Evolutionary conservation across 1,140 invertebrate species (phyloP), one percentile per base, ranked within the genome.

Genomic region (Archegozetes longisetosus): DNA sequence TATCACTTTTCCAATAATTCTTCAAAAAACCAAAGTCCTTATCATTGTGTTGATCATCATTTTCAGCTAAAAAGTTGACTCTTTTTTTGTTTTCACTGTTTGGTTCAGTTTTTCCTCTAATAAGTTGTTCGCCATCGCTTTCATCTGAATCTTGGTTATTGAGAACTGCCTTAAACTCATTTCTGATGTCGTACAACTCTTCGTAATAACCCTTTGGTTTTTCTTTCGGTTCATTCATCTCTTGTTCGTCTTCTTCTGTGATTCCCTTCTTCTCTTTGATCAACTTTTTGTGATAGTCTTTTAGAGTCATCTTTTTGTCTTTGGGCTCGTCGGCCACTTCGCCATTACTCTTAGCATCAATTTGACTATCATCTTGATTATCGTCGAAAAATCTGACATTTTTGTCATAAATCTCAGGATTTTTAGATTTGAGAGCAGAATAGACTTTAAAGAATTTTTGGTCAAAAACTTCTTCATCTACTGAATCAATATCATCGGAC

Each of bases 1-100:
- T 82, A 72, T 85, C 78, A 58, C 70, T 64, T 27, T 75, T 82
- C 91, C 91, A 96, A 71, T 83, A 85, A 40, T 88, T 80, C 62
- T 84, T 84, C 28, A 96, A 70, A 17, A 82, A 80, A 68, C 82
- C 81, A 64, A 68, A 13, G 28, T 61, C 32, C 49, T 66, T 40
- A 55, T 71, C 68, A 32, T 70, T 58, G 62, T 55, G 3, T 12
- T 14, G 1, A 53, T 26, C 40, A 53, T 51, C 20, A 3, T 40
- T 13, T 17, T 28, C 46, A 17, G 28, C 25, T 22, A 13, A 0
- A 12, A 51, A 20, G 46, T 32, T 12, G 1, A 17, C 20, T 61
- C 51, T 26, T 2, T 27, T 47, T 55, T 14, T 6, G 29, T 48
- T 52, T 53, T 61, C 14, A 23, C 23, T 62, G n/a, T n/a, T n/a